Percentiles rank a stretch among this genome's conserved stretches.
Evolutionary conservation across 2,797 vertebrate species (phyloP).

Genomic region (Numenius phaeopus): DNA sequence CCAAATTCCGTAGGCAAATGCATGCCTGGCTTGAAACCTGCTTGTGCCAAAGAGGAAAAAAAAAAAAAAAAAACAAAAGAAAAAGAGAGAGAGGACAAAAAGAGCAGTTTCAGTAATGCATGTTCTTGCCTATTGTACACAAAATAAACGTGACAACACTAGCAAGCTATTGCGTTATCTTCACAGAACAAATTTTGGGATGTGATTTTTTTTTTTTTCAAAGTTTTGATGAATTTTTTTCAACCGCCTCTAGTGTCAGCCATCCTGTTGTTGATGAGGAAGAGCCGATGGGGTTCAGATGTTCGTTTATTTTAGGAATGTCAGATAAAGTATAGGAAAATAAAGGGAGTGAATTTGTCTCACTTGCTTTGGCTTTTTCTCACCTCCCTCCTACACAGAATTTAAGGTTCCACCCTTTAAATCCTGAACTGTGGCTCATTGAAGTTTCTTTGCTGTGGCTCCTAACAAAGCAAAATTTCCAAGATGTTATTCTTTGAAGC

Average conservation of each 20-base stretch:
- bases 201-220: neutral
- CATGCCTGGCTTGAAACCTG: conserved; percentile 87
- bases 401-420: neutral
- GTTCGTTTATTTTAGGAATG: neutral
- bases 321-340: neutral
- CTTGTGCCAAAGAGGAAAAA: neutral
- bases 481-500: neutral
- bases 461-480: neutral
- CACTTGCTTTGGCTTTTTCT: neutral
- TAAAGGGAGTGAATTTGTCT: neutral
- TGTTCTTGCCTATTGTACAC: neutral
- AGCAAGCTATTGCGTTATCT: neutral
- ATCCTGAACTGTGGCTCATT: neutral
- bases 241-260: neutral
- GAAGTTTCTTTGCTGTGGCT: neutral
- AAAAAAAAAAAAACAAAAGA: neutral
- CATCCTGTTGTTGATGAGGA: neutral
- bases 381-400: neutral
- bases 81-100: neutral
- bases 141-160: neutral
- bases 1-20: conserved; percentile 83
- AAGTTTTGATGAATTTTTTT: neutral
- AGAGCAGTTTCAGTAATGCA: neutral
- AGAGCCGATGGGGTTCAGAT: neutral
- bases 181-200: neutral